Evolutionary conservation across 1,140 invertebrate species (phyloP).

Genomic region (Cyrtorhinus lividipennis): DNA sequence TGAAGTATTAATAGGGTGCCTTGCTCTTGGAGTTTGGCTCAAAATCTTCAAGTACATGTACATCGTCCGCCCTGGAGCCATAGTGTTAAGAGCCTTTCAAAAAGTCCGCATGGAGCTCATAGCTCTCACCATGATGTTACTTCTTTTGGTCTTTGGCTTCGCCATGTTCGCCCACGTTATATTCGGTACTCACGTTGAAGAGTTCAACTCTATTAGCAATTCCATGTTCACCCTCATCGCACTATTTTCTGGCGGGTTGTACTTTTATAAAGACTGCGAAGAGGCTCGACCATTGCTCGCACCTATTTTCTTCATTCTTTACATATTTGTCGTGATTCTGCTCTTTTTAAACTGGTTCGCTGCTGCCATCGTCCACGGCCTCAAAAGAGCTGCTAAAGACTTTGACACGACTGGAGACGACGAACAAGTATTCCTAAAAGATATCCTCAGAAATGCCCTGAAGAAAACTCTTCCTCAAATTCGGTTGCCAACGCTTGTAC

Average conservation of each 20-base stretch:
- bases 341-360: constrained; percentile 39
- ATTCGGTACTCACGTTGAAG: constrained; percentile 51
- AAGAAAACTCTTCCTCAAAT: neutral
- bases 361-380: constrained; percentile 8
- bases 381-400: neutral
- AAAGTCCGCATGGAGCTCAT: neutral
- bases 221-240: constrained; percentile 56
- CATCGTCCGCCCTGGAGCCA: constrained; percentile 51
- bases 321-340: constrained; percentile 53
- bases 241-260: constrained; percentile 65
- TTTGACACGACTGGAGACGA: neutral
- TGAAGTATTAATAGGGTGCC: constrained; percentile 1
- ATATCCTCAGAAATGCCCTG: neutral
- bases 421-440: constrained; percentile 6
- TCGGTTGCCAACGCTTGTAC: neutral
- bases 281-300: constrained; percentile 54
- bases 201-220: constrained; percentile 44
- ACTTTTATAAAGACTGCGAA: constrained; percentile 51
- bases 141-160: constrained; percentile 67
- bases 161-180: constrained; percentile 52
- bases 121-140: constrained; percentile 61
- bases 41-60: neutral
- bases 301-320: constrained; percentile 64
- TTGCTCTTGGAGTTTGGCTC: neutral
- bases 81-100: constrained; percentile 15